Percentiles rank a stretch among this genome's conserved stretches.
These are phyloP conservation scores for Popillia japonica DNA, from an alignment of 1,140 invertebrate species.

Conservation along the genomic window DNA sequence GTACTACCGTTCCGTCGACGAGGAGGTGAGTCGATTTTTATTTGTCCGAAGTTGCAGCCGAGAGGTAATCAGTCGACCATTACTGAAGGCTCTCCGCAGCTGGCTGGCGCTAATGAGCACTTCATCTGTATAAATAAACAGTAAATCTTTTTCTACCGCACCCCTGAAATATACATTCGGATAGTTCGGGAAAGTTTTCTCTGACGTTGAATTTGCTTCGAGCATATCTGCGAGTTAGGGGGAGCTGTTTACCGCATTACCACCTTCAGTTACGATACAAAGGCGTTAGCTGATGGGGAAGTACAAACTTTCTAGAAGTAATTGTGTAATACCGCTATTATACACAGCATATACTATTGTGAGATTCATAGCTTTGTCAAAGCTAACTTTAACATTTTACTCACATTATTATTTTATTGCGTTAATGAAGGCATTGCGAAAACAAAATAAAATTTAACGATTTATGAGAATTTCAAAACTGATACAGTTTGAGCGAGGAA, in stretches of 20 bases:
- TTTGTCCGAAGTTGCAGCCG: constrained; percentile 6
- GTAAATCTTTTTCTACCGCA: constrained; percentile 10
- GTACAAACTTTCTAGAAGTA: too few relatives aligned
- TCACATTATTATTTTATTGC: too few relatives aligned
- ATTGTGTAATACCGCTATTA: too few relatives aligned
- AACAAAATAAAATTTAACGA: too few relatives aligned
- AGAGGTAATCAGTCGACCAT: constrained; percentile 5
- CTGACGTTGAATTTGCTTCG: not conserved
- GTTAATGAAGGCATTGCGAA: too few relatives aligned
- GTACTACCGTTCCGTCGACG: not conserved
- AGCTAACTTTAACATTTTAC: too few relatives aligned
- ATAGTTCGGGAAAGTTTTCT: not conserved
- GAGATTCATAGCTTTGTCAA: too few relatives aligned
- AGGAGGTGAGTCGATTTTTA: constrained; percentile 6
- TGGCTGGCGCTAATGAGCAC: constrained; percentile 6
- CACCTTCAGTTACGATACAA: not conserved
- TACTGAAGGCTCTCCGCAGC: not conserved
- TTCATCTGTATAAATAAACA: constrained; percentile 12
- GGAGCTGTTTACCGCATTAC: not conserved
- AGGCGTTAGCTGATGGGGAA: too few relatives aligned
- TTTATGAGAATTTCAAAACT: too few relatives aligned
- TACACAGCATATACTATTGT: too few relatives aligned
- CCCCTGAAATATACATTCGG: not conserved
- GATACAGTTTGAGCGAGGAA: too few relatives aligned
- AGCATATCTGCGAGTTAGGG: not conserved